Conservation (phyloP, 2,888 invertebrate genomes). For the Melanchra persicariae region DNA sequence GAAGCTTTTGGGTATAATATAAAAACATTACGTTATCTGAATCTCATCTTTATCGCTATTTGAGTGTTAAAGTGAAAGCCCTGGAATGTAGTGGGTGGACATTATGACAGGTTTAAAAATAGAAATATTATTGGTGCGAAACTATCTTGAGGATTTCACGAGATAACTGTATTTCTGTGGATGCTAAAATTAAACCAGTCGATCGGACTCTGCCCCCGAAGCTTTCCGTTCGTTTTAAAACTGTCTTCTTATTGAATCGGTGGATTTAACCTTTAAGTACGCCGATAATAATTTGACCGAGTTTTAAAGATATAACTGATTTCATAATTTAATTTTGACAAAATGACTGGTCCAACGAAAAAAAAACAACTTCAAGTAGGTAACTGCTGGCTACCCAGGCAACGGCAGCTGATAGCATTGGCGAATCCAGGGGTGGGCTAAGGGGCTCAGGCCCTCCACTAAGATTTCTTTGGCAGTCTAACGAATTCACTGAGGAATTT, state of each 20-base stretch:
- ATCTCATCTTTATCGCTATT: conserved; percentile 49
- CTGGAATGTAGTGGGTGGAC: conserved; percentile 68
- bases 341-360: neutral
- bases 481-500: too few relatives aligned
- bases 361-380: neutral
- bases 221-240: conserved; percentile 50
- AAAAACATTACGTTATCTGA: conserved; percentile 32
- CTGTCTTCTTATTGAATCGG: conserved; percentile 25
- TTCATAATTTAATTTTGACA: neutral
- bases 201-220: conserved; percentile 56
- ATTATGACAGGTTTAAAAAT: conserved; percentile 67
- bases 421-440: too few relatives aligned
- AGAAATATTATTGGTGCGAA: conserved; percentile 67
- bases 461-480: too few relatives aligned
- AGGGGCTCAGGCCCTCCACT: too few relatives aligned
- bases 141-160: conserved; percentile 65
- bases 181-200: conserved; percentile 63
- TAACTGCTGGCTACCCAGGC: neutral
- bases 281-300: neutral
- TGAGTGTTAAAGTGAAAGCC: conserved; percentile 57
- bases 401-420: neutral
- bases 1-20: neutral
- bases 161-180: conserved; percentile 66
- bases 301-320: neutral
- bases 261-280: neutral